Conservation (phyloP, 2,113 vertebrate genomes). For the Spermophilus dauricus region DNA sequence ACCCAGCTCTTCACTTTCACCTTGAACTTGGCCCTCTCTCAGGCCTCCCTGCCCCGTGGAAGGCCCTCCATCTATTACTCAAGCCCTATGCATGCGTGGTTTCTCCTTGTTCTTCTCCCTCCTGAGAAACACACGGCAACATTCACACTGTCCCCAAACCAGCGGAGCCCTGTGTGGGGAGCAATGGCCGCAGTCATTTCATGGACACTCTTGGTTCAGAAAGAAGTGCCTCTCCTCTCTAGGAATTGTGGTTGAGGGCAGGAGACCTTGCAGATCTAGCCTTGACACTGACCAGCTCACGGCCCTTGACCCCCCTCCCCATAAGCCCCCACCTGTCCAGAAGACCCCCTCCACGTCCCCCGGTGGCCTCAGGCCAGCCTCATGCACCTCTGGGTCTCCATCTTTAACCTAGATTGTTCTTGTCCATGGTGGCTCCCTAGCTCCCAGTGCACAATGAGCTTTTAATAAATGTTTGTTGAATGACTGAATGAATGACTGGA, state of each 20-base stretch:
- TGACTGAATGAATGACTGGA: not conserved
- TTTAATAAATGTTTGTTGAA: not conserved
- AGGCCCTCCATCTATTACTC: not conserved
- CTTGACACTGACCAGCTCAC: not conserved
- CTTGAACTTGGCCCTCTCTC: not conserved
- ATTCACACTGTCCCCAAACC: not conserved
- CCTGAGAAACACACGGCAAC: not conserved
- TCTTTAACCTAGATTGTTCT: not conserved
- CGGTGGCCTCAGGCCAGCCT: not conserved
- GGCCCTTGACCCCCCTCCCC: not conserved
- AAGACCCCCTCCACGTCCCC: rapidly evolving
- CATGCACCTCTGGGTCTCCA: no score
- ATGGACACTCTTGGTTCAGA: not conserved
- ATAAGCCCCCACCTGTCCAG: not conserved
- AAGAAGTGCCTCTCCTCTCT: not conserved
- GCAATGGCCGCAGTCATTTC: not conserved
- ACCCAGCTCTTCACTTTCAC: not conserved
- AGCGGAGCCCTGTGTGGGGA: not conserved
- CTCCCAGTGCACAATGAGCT: rapidly evolving
- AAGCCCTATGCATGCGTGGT: rapidly evolving
- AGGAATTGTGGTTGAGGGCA: not conserved
- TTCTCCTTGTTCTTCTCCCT: not conserved
- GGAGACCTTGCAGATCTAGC: no score
- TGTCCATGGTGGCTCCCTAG: not conserved
- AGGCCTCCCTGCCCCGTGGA: rapidly evolving